Conservation (phyloP, 1,140 invertebrate species). For the Drosophila setifemur region DNA sequence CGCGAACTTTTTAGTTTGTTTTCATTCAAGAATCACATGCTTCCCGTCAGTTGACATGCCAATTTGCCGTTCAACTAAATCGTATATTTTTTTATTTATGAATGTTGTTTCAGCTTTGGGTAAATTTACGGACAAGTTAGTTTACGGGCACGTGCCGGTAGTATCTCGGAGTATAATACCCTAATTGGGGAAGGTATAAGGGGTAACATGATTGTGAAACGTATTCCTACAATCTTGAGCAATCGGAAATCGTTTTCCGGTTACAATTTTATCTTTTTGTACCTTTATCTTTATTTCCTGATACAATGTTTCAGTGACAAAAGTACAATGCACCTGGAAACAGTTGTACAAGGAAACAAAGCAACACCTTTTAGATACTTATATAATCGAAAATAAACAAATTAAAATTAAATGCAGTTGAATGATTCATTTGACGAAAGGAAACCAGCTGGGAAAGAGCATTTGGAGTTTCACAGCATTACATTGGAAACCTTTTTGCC, state of each 20-base stretch:
- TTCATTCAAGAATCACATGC: constrained; percentile 63
- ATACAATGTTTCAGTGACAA: not conserved
- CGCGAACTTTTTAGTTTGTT: constrained; percentile 48
- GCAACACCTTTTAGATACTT: not conserved
- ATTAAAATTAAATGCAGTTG: not conserved
- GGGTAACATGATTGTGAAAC: not conserved
- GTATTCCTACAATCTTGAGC: not conserved
- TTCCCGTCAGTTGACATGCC: constrained; percentile 49
- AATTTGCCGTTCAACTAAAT: constrained; percentile 47
- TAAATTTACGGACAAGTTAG: constrained; percentile 13
- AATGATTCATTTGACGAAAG: not conserved
- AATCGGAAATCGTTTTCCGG: not conserved
- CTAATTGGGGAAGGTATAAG: not conserved
- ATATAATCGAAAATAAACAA: not conserved
- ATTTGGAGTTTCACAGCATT: constrained; percentile 14
- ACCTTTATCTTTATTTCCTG: not conserved
- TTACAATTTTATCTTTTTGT: constrained; percentile 2
- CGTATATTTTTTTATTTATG: constrained; percentile 25
- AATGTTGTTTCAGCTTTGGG: constrained; percentile 17
- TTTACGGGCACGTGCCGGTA: constrained; percentile 24
- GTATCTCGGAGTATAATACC: constrained; percentile 1
- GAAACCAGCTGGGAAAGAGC: constrained; percentile 5
- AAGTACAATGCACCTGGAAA: constrained; percentile 30
- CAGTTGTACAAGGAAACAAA: constrained; percentile 23
- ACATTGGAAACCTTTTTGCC: constrained; percentile 1